Evolutionary conservation across 2,888 invertebrate species (phyloP), one percentile per base, ranked within the genome.

Genomic region (Opisthograptis luteolata): DNA sequence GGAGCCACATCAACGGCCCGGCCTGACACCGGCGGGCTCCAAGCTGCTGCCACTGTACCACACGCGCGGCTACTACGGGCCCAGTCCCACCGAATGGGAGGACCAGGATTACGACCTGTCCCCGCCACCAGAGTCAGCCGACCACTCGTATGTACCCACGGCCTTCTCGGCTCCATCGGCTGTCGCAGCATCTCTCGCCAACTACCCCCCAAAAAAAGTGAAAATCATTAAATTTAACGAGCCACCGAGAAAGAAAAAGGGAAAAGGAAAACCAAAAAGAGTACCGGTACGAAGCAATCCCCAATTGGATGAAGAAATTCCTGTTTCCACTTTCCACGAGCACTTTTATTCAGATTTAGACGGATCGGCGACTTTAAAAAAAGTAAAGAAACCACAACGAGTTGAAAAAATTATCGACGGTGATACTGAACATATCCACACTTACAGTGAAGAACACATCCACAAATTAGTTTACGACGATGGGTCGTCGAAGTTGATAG

Each of bases 371-470:
- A 87, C 87, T 17, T 81, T 91, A 40, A 84, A 77, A 62, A 91
- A 86, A 67, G 74, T 87, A 7, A 87, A 70, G 56, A 90, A 86
- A 72, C 91, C 91, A 37, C 89, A 84, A 66, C 79, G 91, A 61
- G 81, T 91, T 32, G 91, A 91, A 73, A 91, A 91, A 78, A 90
- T 89, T 58, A 79, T 91, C 56, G 91, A 91, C 50, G 91, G 91
- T 49, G 84, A 91, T 65, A 89, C 87, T 55, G 91, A 91, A 72
- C 91, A 91, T 54, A 88, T 91, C 55, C 91, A 91, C 60, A 90
- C 90, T 0, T 91, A 89, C 54, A 91, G 85, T 55, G 91, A 91
- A 62, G 91, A 91, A 60, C 91, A 91, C 39, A 83, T 91, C 44
- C 91, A 91, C 56, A 91, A 91, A 62, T 65, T 90, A 45, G 70